Base-by-base conservation (phyloP, 2,888 invertebrate species). In the Seladonia tumulorum region DNA sequence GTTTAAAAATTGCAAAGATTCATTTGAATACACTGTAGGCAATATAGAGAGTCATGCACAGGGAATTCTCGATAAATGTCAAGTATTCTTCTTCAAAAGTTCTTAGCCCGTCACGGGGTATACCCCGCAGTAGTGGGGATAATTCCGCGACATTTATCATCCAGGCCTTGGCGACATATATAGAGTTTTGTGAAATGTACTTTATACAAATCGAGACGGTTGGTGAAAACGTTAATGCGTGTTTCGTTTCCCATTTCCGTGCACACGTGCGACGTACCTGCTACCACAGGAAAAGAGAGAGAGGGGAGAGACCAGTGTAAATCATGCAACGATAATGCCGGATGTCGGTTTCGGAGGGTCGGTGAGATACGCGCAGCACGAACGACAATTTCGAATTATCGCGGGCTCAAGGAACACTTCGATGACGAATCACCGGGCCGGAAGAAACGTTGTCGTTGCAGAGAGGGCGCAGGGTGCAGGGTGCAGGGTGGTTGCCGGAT, bases 241-340 rank as follows among this genome's bases (percentile, higher is more conserved):
- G 60, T 25, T 60, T 25, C 60, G 16, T 60, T 60, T 60, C 25
- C 25, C 60, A 60, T 60, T 60, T 60, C 60, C 60, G 60, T n/a
- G 25, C 1, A 25, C 25, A 60, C 60, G 60, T 60, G 25, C 60
- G 60, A 60, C 25, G 25, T 60, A 60, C 25, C 60, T 60, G 16
- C 16, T 8, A 16, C 18, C 29, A 29, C 35, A 18, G 66, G 35
- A 35, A 66, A 35, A 3, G 8, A 35, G 29, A 35, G 63, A 14
- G 63, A 2, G 60, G 29, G 29, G 90, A 92, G 91, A 90, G 88
- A 90, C 90, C 25, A 14, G 87, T 91, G 92, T 94, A 94, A 94
- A 94, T 94, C 94, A 93, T 90, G 88, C 90, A 87, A 92, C 93
- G 93, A 94, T 94, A 94, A 94, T 93, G 93, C 93, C 93, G 93